Percentiles rank a stretch among this genome's conserved stretches.
These are phyloP conservation scores for Thamnaconus septentrionalis DNA, from an alignment of 2,113 vertebrate species.

Conservation along the genomic window DNA sequence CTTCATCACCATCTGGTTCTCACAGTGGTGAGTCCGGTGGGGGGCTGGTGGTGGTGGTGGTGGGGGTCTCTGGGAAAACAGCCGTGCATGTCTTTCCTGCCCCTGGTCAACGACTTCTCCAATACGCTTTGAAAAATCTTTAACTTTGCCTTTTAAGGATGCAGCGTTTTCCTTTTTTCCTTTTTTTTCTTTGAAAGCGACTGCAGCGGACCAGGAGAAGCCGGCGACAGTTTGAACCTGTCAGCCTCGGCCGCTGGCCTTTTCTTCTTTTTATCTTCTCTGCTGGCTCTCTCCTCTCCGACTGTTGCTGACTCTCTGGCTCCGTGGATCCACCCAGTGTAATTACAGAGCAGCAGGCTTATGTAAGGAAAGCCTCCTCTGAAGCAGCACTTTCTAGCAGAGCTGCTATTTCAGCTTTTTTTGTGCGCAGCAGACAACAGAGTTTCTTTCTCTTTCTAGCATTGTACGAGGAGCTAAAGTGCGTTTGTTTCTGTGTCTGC, in stretches of 20 bases:
- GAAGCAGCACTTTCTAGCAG: slow-evolving; percentile 71
- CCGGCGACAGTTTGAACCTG: slow-evolving; percentile 7
- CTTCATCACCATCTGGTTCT: slow-evolving; percentile 40
- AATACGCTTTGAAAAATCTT: slow-evolving; percentile 21
- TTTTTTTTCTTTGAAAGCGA: background rate
- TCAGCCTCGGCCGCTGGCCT: slow-evolving; percentile 7
- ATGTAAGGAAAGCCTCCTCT: slow-evolving; percentile 69
- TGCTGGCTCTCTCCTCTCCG: slow-evolving; percentile 26
- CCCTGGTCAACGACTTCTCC: slow-evolving; percentile 3
- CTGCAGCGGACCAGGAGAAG: slow-evolving; percentile 9
- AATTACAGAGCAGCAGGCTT: slow-evolving; percentile 76
- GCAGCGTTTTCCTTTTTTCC: background rate
- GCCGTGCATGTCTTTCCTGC: slow-evolving; percentile 26
- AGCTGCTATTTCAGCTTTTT: slow-evolving; percentile 66
- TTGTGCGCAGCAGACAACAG: slow-evolving; percentile 7
- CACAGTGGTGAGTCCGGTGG: slow-evolving; percentile 37
- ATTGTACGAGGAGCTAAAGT: slow-evolving; percentile 7
- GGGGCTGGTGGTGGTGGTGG: slow-evolving; percentile 4
- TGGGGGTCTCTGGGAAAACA: slow-evolving; percentile 31
- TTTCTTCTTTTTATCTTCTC: slow-evolving; percentile 12
- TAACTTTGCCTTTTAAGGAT: slow-evolving; percentile 38
- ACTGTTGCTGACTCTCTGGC: slow-evolving; percentile 30
- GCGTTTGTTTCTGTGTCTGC: background rate
- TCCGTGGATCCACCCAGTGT: slow-evolving; percentile 70
- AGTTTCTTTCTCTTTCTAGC: slow-evolving; percentile 11